Percentiles rank a stretch among this genome's conserved stretches.
phyloP scores from a whole-genome alignment of 2,113 vertebrate genomes.

The Charadrius vociferus region DNA sequence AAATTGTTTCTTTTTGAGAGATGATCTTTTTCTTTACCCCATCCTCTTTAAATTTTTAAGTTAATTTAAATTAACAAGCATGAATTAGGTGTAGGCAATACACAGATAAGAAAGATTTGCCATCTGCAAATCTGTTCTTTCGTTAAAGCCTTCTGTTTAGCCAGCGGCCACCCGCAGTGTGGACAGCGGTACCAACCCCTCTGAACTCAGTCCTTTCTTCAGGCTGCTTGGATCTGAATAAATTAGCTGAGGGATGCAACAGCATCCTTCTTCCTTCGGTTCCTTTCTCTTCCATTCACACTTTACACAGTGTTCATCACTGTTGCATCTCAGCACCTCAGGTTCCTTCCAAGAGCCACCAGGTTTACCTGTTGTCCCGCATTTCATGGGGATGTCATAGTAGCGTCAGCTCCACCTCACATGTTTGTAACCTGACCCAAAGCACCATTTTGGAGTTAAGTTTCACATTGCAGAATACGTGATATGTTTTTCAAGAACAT shows the following conservation, averaged over 20 bases:
- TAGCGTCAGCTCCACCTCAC: not conserved
- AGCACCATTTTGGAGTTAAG: not conserved
- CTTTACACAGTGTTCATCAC: not conserved
- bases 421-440: not conserved
- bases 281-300: not conserved
- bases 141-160: not conserved
- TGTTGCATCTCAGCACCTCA: not conserved
- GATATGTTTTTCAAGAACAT: not conserved
- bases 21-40: not conserved
- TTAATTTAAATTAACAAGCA: not conserved
- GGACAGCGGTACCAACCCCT: not conserved
- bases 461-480: not conserved
- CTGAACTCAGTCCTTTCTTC: not conserved
- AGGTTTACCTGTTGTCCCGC: not conserved
- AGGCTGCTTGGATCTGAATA: not conserved
- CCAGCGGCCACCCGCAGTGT: not conserved
- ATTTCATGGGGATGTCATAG: fast-evolving
- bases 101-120: not conserved
- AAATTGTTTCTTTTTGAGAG: not conserved
- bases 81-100: not conserved
- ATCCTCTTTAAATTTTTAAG: not conserved
- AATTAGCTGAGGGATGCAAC: not conserved
- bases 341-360: not conserved
- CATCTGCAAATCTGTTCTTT: not conserved
- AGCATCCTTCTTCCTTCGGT: not conserved